Evolutionary conservation across 2,888 invertebrate species (phyloP), one percentile per base, ranked within the genome.

Genomic region (Galerucella calmariensis): DNA sequence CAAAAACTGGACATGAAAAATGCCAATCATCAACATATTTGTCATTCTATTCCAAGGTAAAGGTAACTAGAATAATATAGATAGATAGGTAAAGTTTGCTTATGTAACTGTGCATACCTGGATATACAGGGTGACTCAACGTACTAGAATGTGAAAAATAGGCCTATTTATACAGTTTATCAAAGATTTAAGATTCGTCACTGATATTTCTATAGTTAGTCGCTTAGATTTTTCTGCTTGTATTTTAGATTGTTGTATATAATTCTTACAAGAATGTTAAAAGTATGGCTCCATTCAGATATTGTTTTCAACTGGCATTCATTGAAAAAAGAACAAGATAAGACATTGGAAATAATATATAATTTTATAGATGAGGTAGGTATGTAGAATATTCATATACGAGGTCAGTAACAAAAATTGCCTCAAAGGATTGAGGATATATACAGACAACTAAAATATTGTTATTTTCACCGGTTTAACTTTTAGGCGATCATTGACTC

Each of bases 271-370:
- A 77, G 83, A 78, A 61, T 83, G 74, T 68, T 77, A 2, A 83
- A 81, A 74, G 78, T 81, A 8, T 82, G 82, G 82, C 73, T 82
- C 16, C 80, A 81, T 41, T 77, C 79, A 4, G 78, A 81, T 69
- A 73, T 80, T 44, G 71, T 81, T n/a, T 81, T 75, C 58, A 78
- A 81, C 44, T 69, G 77, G 46, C 75, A 78, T n/a, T 73, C 79
- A 9, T 68, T 75, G 2, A 79, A 78, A 73, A 75, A 51, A 58
- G 67, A 66, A 70, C 74, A 77, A 20, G 77, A 80, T 53, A 35
- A 69, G 14, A 62, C 71, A 14, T 56, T 75, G n/a, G 10, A 11
- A 2, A 63, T 56, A n/a, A 24, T 78, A 46, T 74, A 71, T 16
- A 59, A 65, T 10, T 72, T 78, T 69, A 63, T 75, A 41, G 63